A percentile compares a stretch with the other conserved stretches of the same genome.
Evolutionary conservation across 2,888 invertebrate genomes (phyloP).

Genomic region (Endomychus coccineus): DNA sequence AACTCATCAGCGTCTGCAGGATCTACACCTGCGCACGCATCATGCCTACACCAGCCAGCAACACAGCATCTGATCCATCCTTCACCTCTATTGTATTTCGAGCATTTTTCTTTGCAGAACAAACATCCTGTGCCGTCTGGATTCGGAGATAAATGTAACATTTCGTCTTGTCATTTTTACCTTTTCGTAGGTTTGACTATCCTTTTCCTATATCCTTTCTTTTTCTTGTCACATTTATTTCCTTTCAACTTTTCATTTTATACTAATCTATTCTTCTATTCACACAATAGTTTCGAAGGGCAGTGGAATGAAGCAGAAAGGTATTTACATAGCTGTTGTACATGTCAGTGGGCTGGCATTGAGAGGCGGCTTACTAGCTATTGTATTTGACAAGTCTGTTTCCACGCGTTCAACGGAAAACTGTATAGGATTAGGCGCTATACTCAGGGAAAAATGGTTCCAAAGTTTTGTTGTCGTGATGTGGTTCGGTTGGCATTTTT

Average conservation of each 20-base stretch:
- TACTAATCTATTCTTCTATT: too few relatives aligned
- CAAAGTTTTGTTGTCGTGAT: too few relatives aligned
- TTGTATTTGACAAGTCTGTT: too few relatives aligned
- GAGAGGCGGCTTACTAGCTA: too few relatives aligned
- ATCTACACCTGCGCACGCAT: constrained; percentile 13
- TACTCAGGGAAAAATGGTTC: too few relatives aligned
- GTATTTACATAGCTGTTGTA: too few relatives aligned
- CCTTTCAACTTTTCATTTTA: neutral
- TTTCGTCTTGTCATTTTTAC: constrained; percentile 2
- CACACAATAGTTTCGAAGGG: too few relatives aligned
- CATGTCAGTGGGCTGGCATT: too few relatives aligned
- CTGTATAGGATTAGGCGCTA: too few relatives aligned
- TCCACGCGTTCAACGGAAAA: too few relatives aligned
- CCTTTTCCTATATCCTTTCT: constrained; percentile 2
- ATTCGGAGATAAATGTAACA: constrained; percentile 8
- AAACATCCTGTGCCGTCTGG: constrained; percentile 10
- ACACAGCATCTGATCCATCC: constrained; percentile 10
- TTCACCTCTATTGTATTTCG: constrained; percentile 10
- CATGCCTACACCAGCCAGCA: constrained; percentile 7
- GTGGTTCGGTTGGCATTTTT: too few relatives aligned
- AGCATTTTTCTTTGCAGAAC: constrained; percentile 1
- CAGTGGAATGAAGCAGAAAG: too few relatives aligned
- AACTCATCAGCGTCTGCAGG: constrained; percentile 7
- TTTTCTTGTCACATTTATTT: constrained; percentile 7
- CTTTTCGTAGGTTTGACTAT: neutral